Percentiles rank a stretch among this genome's conserved stretches.
Evolutionary conservation across 2,113 vertebrate genomes (phyloP).

Genomic region (Limnothrissa miodon): DNA sequence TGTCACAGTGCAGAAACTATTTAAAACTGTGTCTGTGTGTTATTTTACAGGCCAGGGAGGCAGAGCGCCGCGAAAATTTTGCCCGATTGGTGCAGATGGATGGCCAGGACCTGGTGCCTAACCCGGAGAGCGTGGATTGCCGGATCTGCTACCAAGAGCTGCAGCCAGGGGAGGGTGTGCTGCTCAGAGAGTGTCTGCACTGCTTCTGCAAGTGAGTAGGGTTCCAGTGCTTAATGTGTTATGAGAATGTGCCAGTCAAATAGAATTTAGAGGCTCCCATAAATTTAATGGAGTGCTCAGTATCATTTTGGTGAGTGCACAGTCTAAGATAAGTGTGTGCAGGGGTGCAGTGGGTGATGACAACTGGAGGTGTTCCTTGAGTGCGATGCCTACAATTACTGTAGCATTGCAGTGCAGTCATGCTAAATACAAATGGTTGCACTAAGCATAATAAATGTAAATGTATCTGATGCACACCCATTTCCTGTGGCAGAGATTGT

Average conservation of each 20-base stretch:
- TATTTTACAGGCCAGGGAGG: conserved; percentile 68
- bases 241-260: too few relatives aligned
- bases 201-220: conserved; percentile 76
- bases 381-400: background rate
- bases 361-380: background rate
- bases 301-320: too few relatives aligned
- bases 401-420: background rate
- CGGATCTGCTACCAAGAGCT: conserved; percentile 77
- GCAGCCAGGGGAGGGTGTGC: conserved; percentile 71
- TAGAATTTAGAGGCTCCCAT: too few relatives aligned
- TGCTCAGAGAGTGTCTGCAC: conserved; percentile 84
- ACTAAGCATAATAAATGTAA: background rate
- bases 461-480: background rate
- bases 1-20: conserved; percentile 49
- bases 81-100: conserved; percentile 75
- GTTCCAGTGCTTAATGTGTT: background rate
- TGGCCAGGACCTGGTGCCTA: conserved; percentile 76
- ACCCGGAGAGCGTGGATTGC: conserved; percentile 76
- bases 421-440: background rate
- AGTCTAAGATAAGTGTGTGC: background rate
- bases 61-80: conserved; percentile 76
- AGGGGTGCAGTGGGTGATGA: background rate
- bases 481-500: conserved; percentile 68
- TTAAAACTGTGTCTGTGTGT: conserved; percentile 37
- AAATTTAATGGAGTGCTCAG: too few relatives aligned